Evolutionary conservation across 1,140 invertebrate species (phyloP).

Genomic region (Araneus ventricosus): DNA sequence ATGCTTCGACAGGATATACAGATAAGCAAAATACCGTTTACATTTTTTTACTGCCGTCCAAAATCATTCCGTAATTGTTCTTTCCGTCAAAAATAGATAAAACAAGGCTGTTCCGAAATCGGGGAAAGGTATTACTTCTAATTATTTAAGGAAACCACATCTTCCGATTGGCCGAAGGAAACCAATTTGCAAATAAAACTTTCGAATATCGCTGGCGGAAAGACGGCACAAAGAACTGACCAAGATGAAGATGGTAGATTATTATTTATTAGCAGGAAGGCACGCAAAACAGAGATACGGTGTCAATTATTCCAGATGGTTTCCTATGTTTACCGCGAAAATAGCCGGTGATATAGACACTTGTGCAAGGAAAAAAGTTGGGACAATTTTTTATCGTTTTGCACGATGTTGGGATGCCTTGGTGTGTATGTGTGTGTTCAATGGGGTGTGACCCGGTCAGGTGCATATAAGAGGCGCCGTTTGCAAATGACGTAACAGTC

Average conservation of each 20-base stretch:
- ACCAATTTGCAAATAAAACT: not conserved
- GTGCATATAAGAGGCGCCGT: constrained; percentile 51
- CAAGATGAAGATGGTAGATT: constrained; percentile 11
- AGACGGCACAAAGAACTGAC: not conserved
- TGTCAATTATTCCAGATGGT: constrained; percentile 52
- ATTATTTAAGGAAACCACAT: not conserved
- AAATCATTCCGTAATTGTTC: not conserved
- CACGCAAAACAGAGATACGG: constrained; percentile 2
- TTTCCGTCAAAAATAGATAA: not conserved
- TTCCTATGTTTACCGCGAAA: constrained; percentile 48
- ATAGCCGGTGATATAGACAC: not conserved
- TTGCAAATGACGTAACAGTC: constrained; percentile 59
- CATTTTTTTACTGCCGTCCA: not conserved
- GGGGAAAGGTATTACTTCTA: not conserved
- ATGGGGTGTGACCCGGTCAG: constrained; percentile 45
- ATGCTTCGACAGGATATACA: not conserved
- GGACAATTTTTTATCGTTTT: not conserved
- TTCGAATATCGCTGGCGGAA: not conserved
- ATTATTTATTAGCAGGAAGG: constrained; percentile 30
- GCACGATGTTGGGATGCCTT: not conserved
- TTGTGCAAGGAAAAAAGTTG: constrained; percentile 40
- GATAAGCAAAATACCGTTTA: not conserved
- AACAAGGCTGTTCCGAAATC: not conserved
- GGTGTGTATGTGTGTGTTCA: constrained; percentile 60
- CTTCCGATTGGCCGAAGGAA: not conserved